Base-by-base conservation (phyloP, 2,113 vertebrate species). In the Alethe castanea region DNA sequence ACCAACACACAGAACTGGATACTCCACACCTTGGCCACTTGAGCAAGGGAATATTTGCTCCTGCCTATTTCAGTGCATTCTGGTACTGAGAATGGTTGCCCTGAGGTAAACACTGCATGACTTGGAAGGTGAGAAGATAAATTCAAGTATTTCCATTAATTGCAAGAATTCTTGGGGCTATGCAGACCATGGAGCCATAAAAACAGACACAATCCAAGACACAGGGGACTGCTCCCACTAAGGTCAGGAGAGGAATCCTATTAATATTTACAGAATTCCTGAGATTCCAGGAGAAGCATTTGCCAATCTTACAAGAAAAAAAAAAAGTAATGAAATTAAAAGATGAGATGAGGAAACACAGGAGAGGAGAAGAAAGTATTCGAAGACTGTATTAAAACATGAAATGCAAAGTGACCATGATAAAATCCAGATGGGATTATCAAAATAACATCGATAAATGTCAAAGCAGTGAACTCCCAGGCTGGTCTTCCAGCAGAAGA, bases 1-100 rank as follows among this genome's bases (percentile, higher is more conserved):
- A 7, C 33, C 61, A 64, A 35, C 17, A 54, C 29, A 14, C 24
- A n/a, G 42, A 57, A 22, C 0, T 0, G 1, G 50, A 36, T 1
- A 53, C 22, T 40, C 19, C 9, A 24, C 29, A 62, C 25, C n/a
- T 45, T 20, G 33, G 42, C 28, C 57, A 25, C 15, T 29, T 13
- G 14, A 69, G 8, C 14, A 69, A 44, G 0, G 1, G 18, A 72
- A 65, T 1, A n/a, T 25, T n/a, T 28, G 8, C 16, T 9, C 1
- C 13, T 28, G 29, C 11, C 3, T 5, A 19, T 77, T 77, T 53
- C 33, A 53, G 10, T 5, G 28, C 19, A 13, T 33, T 35, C 19
- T 24, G 77, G 11, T 22, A 25, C 11, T 10, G 28, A 20, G 8
- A 35, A 35, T 50, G 38, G 44, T 38, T 47, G n/a, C 44, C 35